phyloP scores from a whole-genome alignment of 2,113 vertebrate species.

The Alaudala cheleensis region DNA sequence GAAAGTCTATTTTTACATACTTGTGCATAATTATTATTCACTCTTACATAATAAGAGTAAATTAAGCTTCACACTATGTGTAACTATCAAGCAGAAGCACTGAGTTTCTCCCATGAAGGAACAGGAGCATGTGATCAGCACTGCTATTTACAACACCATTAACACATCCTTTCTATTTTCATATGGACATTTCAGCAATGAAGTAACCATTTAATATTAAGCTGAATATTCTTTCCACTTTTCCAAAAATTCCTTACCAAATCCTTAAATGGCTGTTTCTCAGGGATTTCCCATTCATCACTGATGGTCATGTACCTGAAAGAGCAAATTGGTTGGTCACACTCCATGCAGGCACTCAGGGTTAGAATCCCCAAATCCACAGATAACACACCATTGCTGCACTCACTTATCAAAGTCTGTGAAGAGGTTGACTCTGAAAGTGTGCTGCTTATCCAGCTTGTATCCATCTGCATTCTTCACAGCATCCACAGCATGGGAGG shows the following conservation, averaged over 20 bases:
- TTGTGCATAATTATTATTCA: neutral
- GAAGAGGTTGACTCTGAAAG: slow-evolving; percentile 96
- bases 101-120: neutral
- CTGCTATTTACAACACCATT: neutral
- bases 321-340: neutral
- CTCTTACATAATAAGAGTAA: neutral
- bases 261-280: slow-evolving; percentile 98
- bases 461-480: slow-evolving; percentile 97
- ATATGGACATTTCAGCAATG: neutral
- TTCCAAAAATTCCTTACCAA: slow-evolving; percentile 79
- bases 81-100: neutral
- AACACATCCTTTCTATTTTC: neutral
- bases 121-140: neutral
- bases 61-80: neutral
- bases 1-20: neutral
- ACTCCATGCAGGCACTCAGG: neutral
- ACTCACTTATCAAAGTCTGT: slow-evolving; percentile 98
- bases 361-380: neutral
- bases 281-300: slow-evolving; percentile 96
- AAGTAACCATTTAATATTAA: neutral
- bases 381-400: accelerated
- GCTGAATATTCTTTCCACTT: neutral
- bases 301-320: slow-evolving; percentile 94
- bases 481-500: slow-evolving; percentile 89
- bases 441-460: slow-evolving; percentile 98